Evolutionary conservation across 2,797 vertebrate species (phyloP), one percentile per base, ranked within the genome.

Genomic region (Emydoidea blandingii): DNA sequence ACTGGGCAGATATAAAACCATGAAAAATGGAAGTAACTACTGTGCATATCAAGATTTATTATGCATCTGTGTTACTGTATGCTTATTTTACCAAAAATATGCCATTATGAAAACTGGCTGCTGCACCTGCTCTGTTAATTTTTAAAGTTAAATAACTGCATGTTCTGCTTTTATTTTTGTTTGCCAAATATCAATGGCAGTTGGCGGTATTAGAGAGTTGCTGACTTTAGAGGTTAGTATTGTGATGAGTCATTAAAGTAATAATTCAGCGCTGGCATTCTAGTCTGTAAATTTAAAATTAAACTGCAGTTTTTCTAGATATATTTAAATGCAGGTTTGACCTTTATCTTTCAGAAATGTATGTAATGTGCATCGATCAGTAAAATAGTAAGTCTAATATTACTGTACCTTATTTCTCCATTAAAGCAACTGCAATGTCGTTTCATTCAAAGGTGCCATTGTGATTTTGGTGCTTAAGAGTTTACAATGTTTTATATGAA

Each of bases 51-150:
- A 86, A 90, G 86, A 94, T 94, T 96, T 97, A 96, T 90, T 96
- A 95, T 93, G 95, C 94, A 93, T 94, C 92, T 92, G n/a, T 90
- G 83, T 95, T 97, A 95, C 94, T 94, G 86, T 94, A 96, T 96
- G 95, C 91, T 94, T 90, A 80, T 96, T 95, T 94, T 96, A 93
- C 92, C 86, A 92, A 95, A 97, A 97, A 29, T 4, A 93, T 95
- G 80, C 93, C 83, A 49, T 95, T 97, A 95, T 92, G 89, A 95
- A 96, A 95, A 82, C 78, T 91, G 92, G 34, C 91, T 94, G 85
- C 91, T 97, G 96, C 96, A 97, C 95, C 97, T 97, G 97, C 93
- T 96, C 89, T 96, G 94, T 96, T 97, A 96, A 97, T 97, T 97
- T 96, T 96, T 94, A 89, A 91, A 93, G 94, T 90, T 95, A 96